Evolutionary conservation across 53 echinoderm and acorn worm species (phyloP), one percentile per base, ranked within the genome.

Genomic region (Temnopleurus reevesii): DNA sequence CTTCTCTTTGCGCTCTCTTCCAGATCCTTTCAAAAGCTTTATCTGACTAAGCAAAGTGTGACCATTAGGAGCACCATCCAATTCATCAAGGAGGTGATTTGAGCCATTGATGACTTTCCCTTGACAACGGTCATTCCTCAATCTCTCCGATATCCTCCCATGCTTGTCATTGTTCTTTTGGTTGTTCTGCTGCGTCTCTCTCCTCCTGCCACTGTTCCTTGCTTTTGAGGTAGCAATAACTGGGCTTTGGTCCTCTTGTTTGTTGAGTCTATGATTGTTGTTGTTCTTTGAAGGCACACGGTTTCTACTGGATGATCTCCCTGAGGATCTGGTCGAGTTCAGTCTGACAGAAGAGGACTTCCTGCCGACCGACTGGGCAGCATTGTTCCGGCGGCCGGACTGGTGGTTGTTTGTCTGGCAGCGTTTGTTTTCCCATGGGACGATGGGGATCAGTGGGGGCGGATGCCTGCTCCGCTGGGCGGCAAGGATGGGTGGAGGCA

Each of bases 361-460:
- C 71, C 86, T 84, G 3, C 45, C 59, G 25, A 45, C 41, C 35
- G 17, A n/a, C 76, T 76, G 36, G 35, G 19, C 46, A 46, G 77
- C 77, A 77, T 77, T 86, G 41, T 71, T 66, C n/a, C n/a, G n/a
- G n/a, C n/a, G n/a, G 85, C 60, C 60, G 10, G 49, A 36, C 55
- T 15, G 53, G 83, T 66, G 64, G 12, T 79, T 79, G 59, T 66
- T 87, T 46, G 88, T 55, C 65, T 87, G 88, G 88, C 86, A 86
- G 51, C 88, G 88, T 55, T 87, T 87, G 88, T 89, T 83, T 55
- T 86, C 81, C 86, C 90, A 87, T 51, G 99, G 95, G 85, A 96
- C 89, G 46, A 98, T 98, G 35, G 93, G 96, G 77, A 93, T 94
- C 47, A 98, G 94, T 7, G 95, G 94, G 12, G 99, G 99, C 29